Evolutionary conservation across 2,113 vertebrate genomes (phyloP).

Genomic region (Gasterosteus aculeatus): DNA sequence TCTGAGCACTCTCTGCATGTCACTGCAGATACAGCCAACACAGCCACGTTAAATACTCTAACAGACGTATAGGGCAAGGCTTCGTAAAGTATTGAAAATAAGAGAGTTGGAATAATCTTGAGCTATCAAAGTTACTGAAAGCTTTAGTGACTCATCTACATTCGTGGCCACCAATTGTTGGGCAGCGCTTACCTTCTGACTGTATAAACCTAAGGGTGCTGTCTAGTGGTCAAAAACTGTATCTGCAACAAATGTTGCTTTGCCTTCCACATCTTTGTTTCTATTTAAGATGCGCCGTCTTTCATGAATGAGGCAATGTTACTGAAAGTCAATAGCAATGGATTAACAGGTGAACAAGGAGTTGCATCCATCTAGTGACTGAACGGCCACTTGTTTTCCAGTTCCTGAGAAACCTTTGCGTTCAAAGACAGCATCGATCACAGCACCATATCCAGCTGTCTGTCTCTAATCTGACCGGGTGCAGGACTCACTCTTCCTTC

Average conservation of each 20-base stretch:
- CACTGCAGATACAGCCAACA: slow-evolving; percentile 61
- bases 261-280: background rate
- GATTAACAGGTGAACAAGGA: background rate
- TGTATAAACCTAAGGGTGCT: slow-evolving; percentile 5
- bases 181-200: background rate
- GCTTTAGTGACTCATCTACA: background rate
- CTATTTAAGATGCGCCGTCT: background rate
- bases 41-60: background rate
- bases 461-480: no score
- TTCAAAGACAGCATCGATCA: no score
- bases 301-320: background rate
- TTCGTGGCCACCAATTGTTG: background rate
- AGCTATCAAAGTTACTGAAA: background rate
- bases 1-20: slow-evolving; percentile 82
- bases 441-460: no score
- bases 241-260: slow-evolving; percentile 13
- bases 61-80: background rate
- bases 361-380: background rate
- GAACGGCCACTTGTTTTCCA: no score
- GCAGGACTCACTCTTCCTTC: no score
- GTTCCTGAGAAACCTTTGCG: no score
- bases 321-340: background rate
- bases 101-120: background rate
- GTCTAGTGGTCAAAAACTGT: slow-evolving; percentile 43
- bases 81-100: background rate